Conservation (phyloP, 2,888 invertebrate genomes). For the Rhingia campestris region DNA sequence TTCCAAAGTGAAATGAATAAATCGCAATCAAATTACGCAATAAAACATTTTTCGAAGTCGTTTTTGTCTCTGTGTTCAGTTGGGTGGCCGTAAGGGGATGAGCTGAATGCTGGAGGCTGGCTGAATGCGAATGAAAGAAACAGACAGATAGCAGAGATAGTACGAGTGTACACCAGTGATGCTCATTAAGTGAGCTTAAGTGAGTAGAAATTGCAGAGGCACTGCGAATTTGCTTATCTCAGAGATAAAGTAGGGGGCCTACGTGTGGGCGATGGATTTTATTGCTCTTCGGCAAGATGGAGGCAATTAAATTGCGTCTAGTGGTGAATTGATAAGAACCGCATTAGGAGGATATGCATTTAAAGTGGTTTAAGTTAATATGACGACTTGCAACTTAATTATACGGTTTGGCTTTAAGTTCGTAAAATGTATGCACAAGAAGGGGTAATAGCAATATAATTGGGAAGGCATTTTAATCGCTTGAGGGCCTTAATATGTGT, state of each 20-base stretch:
- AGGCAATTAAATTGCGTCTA: constrained; percentile 55
- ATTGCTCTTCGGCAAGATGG: constrained; percentile 42
- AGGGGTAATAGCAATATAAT: no score
- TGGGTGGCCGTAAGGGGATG: neutral
- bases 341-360: constrained; percentile 31
- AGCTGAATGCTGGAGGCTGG: neutral
- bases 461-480: no score
- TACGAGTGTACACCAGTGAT: constrained; percentile 44
- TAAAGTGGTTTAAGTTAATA: constrained; percentile 42
- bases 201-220: constrained; percentile 33
- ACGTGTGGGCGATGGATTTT: constrained; percentile 12
- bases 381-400: neutral
- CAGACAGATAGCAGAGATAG: constrained; percentile 17
- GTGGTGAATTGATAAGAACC: constrained; percentile 40
- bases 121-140: neutral
- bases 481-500: no score
- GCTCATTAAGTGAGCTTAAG: constrained; percentile 65
- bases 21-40: constrained; percentile 73
- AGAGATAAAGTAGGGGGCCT: neutral
- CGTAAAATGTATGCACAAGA: no score
- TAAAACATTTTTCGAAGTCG: constrained; percentile 67
- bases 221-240: constrained; percentile 32
- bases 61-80: constrained; percentile 34
- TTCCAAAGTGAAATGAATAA: constrained; percentile 73
- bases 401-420: no score